Evolutionary conservation across 1,140 invertebrate species (phyloP).

Genomic region (Magallana angulata): DNA sequence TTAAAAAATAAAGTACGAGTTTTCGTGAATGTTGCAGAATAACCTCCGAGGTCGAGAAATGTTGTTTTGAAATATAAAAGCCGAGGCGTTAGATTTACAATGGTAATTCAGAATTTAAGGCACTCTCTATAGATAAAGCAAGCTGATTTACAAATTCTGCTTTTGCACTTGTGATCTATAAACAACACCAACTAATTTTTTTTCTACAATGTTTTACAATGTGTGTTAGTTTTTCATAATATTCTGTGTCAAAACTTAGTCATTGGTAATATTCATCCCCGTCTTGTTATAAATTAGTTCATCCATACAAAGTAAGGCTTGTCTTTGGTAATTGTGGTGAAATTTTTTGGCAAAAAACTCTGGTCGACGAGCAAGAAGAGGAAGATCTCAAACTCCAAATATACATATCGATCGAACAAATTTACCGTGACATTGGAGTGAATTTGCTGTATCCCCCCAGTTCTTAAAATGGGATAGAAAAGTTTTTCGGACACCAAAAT

Average conservation of each 20-base stretch:
- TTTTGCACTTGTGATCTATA: too few relatives aligned
- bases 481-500: constrained; percentile 52
- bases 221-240: constrained; percentile 59
- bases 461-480: constrained; percentile 70
- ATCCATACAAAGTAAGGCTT: constrained; percentile 69
- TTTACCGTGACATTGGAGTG: constrained; percentile 58
- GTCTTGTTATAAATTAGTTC: constrained; percentile 65
- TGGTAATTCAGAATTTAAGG: too few relatives aligned
- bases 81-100: too few relatives aligned
- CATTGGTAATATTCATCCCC: constrained; percentile 54
- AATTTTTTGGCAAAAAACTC: constrained; percentile 75
- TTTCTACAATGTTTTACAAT: constrained; percentile 46
- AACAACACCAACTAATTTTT: too few relatives aligned
- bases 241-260: constrained; percentile 52
- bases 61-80: too few relatives aligned
- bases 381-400: constrained; percentile 71
- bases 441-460: constrained; percentile 60
- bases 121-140: too few relatives aligned
- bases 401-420: constrained; percentile 70
- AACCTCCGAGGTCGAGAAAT: too few relatives aligned
- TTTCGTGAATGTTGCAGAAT: too few relatives aligned
- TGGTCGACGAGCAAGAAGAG: constrained; percentile 52
- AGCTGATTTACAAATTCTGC: too few relatives aligned
- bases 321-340: constrained; percentile 59
- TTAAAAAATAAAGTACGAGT: too few relatives aligned